Conservation (phyloP, 2,113 vertebrate species). For the Xiphias gladius region DNA sequence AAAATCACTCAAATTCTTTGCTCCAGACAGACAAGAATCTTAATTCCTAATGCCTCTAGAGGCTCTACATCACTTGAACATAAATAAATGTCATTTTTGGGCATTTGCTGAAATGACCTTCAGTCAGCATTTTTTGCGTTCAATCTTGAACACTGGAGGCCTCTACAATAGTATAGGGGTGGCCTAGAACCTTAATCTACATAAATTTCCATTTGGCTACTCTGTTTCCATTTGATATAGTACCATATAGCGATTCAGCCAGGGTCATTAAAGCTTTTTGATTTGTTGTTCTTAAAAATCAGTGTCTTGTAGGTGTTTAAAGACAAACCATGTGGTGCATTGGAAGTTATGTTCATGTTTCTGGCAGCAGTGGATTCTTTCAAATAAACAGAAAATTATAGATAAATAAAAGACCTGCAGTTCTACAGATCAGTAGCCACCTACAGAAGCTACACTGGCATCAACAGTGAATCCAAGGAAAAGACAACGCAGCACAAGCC, state of each 20-base stretch:
- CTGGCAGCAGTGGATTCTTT: background rate
- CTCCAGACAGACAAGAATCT: background rate
- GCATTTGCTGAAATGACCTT: background rate
- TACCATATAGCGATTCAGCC: background rate
- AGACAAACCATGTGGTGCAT: background rate
- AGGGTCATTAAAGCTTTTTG: background rate
- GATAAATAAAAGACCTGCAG: background rate
- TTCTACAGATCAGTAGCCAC: background rate
- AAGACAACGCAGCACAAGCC: slow-evolving; percentile 49
- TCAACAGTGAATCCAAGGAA: slow-evolving; percentile 36
- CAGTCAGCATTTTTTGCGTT: background rate
- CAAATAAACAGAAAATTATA: slow-evolving; percentile 12
- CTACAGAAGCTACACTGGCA: slow-evolving; percentile 27
- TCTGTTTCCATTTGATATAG: background rate
- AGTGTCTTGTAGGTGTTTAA: background rate
- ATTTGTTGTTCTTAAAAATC: slow-evolving; percentile 1
- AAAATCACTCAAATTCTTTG: background rate
- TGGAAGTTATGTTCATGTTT: background rate
- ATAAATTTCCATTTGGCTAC: background rate
- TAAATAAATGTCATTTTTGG: background rate
- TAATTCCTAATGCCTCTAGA: background rate
- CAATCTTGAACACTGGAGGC: background rate
- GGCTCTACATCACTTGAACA: background rate
- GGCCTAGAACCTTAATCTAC: background rate
- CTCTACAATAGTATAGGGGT: background rate